Base-by-base conservation (phyloP, 2,113 vertebrate species). In the Xerus inauris region DNA sequence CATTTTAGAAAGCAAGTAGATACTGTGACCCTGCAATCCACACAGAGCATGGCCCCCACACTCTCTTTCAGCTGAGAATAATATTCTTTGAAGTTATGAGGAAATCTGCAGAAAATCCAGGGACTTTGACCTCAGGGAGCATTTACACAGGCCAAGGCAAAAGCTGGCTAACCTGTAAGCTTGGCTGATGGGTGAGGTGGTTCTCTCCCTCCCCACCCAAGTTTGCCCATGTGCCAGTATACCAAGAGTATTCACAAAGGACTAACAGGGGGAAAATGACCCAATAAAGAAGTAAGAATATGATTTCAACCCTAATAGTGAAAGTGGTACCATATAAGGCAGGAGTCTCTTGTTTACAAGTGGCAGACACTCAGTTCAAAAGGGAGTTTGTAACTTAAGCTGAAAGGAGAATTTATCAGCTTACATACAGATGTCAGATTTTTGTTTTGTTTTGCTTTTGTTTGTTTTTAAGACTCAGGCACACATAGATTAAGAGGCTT, bases 251-350 rank as follows among this genome's bases (percentile, higher is more conserved):
- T 83, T 96, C 94, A 94, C 57, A 86, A 89, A 92, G 75, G 35
- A 30, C 40, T 59, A 57, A 64, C 93, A 65, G 91, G 59, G 83
- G 62, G 40, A 67, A 96, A 95, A 84, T 54, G 67, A 20, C 87
- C 64, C 77, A 62, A 45, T 77, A 80, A 96, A 97, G 75, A 89
- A 80, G 28, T 64, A 93, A 73, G 86, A 89, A 79, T 75, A 79
- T 94, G 95, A 84, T 95, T 94, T 94, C 83, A 49, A 87, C 69
- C 92, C 94, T 87, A 91, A 89, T 80, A 89, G 83, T 47, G 65
- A 89, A 95, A 76, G 49, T 65, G 94, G 75, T 30, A 76, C 96
- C 96, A 97, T 96, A 97, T 92, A 97, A 97, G 97, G 97, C 69
- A 96, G 75, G 71, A 93, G 49, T 91, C 35, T 95, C 80, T 94